These are phyloP conservation scores for Gallirallus australis DNA, from an alignment of 2,797 vertebrate genomes.

Conservation along the genomic window DNA sequence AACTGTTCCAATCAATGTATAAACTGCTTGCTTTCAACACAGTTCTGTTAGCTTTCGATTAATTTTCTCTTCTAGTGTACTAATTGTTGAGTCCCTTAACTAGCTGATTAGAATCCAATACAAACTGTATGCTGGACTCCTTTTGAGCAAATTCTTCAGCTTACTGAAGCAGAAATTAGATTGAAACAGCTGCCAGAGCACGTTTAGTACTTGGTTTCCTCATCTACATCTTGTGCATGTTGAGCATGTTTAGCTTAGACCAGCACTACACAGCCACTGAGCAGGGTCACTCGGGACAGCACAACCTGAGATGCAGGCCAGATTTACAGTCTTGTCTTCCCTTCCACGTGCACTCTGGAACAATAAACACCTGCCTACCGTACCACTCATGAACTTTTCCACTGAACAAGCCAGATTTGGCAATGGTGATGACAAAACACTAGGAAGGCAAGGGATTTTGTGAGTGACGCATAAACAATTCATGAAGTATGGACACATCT, in stretches of 20 bases:
- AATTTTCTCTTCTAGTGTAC: slow-evolving; percentile 6
- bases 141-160: not conserved
- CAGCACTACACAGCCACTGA: not conserved
- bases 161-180: not conserved
- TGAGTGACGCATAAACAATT: not conserved
- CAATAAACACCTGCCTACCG: not conserved
- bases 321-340: not conserved
- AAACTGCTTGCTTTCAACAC: not conserved
- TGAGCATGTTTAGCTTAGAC: not conserved
- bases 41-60: not conserved
- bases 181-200: not conserved
- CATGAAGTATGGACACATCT: not conserved
- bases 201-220: not conserved
- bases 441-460: not conserved
- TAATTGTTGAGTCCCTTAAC: not conserved
- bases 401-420: fast-evolving
- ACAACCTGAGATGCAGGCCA: not conserved
- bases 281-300: not conserved
- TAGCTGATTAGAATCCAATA: not conserved
- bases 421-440: not conserved
- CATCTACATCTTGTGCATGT: not conserved
- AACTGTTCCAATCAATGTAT: not conserved
- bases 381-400: fast-evolving
- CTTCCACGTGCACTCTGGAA: not conserved
- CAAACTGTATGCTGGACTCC: not conserved